phyloP scores from a whole-genome alignment of 1,140 invertebrate genomes.

The Meloidogyne hapla region DNA sequence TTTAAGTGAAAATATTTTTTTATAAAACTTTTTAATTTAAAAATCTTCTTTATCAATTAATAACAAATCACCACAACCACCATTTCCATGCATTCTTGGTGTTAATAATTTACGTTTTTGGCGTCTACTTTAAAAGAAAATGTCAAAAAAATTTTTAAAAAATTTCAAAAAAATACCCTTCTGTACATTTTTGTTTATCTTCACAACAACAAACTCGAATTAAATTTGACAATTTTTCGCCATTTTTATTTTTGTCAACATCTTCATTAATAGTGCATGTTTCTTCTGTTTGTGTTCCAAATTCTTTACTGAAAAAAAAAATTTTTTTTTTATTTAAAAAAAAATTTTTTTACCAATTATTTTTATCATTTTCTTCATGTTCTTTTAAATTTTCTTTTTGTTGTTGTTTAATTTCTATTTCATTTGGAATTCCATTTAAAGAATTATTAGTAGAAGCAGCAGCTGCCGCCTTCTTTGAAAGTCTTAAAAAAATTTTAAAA shows the following conservation, averaged over 20 bases:
- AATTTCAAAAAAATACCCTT: background rate
- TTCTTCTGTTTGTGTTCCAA: slow-evolving; percentile 10
- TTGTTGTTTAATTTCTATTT: background rate
- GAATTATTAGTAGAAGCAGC: slow-evolving; percentile 21
- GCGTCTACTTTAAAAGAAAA: background rate
- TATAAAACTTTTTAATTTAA: too few species aligned
- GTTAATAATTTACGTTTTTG: background rate
- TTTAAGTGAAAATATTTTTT: too few species aligned
- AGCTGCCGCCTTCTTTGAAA: slow-evolving; percentile 38
- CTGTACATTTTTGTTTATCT: slow-evolving; percentile 28
- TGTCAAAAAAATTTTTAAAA: too few species aligned
- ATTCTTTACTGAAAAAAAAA: background rate
- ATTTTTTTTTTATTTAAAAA: background rate
- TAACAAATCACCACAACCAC: background rate
- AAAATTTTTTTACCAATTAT: slow-evolving; percentile 1
- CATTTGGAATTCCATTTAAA: background rate
- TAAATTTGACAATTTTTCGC: slow-evolving; percentile 30
- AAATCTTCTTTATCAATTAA: slow-evolving; percentile 4
- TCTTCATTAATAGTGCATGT: background rate
- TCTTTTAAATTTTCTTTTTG: background rate
- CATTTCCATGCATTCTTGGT: background rate
- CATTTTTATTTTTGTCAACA: background rate
- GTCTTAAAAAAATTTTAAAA: slow-evolving; percentile 24
- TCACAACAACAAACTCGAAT: slow-evolving; percentile 44
- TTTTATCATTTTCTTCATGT: background rate